phyloP scores from a whole-genome alignment of 1,140 invertebrate species.

The Linepithema humile region DNA sequence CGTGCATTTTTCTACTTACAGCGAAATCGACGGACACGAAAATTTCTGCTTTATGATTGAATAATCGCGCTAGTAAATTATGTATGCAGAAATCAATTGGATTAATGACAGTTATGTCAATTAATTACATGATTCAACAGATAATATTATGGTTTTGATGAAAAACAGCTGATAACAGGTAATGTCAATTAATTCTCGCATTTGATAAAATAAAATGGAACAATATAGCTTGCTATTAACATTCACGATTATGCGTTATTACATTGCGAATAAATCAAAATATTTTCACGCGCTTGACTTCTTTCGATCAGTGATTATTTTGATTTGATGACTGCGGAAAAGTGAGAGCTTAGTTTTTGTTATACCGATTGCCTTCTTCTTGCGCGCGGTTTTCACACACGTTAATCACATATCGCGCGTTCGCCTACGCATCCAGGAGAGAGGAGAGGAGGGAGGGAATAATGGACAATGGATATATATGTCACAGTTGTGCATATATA shows the following conservation, averaged over 20 bases:
- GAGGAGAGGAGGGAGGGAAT: not conserved
- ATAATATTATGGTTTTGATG: not conserved
- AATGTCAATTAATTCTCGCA: not conserved
- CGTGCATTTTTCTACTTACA: constrained; percentile 29
- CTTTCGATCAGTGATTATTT: not conserved
- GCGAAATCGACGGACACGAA: not conserved
- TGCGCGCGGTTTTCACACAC: not conserved
- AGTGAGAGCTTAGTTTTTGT: constrained; percentile 31
- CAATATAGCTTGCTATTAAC: not conserved
- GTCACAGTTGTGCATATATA: not conserved
- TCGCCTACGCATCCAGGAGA: constrained; percentile 1
- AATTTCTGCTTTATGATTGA: not conserved
- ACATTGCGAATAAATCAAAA: not conserved
- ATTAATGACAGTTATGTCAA: not conserved
- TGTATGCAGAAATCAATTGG: not conserved
- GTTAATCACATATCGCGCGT: constrained; percentile 9
- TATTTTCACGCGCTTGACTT: not conserved
- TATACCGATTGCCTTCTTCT: not conserved
- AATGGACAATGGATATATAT: constrained; percentile 21
- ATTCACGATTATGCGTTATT: not conserved
- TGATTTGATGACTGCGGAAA: not conserved
- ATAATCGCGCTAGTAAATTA: not conserved
- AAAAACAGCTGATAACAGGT: not conserved
- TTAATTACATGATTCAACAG: not conserved
- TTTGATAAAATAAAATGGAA: not conserved